phyloP scores from a whole-genome alignment of 2,888 invertebrate genomes.

The Drosophila meridiana region DNA sequence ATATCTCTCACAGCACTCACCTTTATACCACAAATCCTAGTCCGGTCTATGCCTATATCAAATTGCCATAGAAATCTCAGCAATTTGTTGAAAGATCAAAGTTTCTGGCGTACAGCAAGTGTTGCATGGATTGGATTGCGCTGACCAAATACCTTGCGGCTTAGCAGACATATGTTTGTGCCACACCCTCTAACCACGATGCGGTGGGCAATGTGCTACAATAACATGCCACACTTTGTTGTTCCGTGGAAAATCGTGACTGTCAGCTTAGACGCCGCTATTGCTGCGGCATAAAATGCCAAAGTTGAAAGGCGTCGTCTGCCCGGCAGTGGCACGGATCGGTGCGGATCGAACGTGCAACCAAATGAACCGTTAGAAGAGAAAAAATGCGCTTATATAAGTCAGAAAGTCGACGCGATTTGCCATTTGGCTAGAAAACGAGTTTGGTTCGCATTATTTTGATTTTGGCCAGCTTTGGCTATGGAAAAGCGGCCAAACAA shows the following conservation, averaged over 20 bases:
- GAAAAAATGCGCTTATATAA: constrained; percentile 67
- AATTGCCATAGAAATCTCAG: constrained; percentile 7
- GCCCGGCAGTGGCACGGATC: constrained; percentile 24
- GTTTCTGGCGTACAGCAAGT: constrained; percentile 24
- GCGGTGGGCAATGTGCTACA: constrained; percentile 63
- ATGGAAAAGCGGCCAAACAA: constrained; percentile 70
- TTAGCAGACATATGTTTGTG: constrained; percentile 37
- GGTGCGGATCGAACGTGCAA: constrained; percentile 25
- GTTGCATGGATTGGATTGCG: constrained; percentile 25
- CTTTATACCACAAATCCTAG: neutral
- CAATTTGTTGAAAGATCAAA: constrained; percentile 49
- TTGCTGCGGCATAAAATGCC: constrained; percentile 60
- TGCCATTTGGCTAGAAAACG: constrained; percentile 60
- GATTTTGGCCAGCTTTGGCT: constrained; percentile 39
- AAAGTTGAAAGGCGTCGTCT: constrained; percentile 76
- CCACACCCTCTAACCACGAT: constrained; percentile 70
- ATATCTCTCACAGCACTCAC: neutral
- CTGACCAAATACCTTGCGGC: constrained; percentile 33
- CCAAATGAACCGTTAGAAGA: constrained; percentile 37
- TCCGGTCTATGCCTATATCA: neutral
- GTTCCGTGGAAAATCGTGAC: constrained; percentile 63
- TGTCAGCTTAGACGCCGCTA: constrained; percentile 53
- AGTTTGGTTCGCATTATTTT: constrained; percentile 46
- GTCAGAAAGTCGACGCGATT: constrained; percentile 38
- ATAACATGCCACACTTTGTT: constrained; percentile 70